Evolutionary conservation across 2,888 invertebrate species (phyloP).

Genomic region (Opisthograptis luteolata): DNA sequence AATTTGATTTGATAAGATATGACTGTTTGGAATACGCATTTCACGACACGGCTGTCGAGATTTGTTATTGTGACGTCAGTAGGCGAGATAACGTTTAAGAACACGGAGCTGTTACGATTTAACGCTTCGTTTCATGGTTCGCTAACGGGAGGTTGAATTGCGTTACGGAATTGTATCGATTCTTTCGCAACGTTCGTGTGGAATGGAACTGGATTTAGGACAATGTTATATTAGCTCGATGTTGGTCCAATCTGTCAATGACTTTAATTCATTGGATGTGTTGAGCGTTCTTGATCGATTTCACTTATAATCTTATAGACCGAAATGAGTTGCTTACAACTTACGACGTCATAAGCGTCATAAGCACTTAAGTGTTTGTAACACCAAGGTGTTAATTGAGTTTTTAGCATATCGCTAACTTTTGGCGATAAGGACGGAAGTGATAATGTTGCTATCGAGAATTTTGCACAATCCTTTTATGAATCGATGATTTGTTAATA

Average conservation of each 20-base stretch:
- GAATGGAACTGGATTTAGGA: constrained; percentile 43
- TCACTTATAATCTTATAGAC: constrained; percentile 16
- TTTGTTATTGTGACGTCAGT: constrained; percentile 78
- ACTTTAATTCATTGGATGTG: constrained; percentile 44
- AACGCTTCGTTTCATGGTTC: constrained; percentile 17
- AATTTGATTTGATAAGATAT: constrained; percentile 76
- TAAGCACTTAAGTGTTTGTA: constrained; percentile 5
- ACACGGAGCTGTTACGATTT: constrained; percentile 35
- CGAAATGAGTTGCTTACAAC: constrained; percentile 3
- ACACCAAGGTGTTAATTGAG: constrained; percentile 19
- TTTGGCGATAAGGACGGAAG: too few species aligned
- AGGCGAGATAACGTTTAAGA: constrained; percentile 51
- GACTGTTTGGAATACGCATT: constrained; percentile 70
- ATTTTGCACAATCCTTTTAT: constrained; percentile 5
- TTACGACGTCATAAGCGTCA: too few species aligned
- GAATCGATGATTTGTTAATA: constrained; percentile 2
- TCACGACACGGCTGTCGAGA: constrained; percentile 68
- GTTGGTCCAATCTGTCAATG: constrained; percentile 48
- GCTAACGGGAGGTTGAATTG: constrained; percentile 20
- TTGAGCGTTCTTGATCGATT: constrained; percentile 39
- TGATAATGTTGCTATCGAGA: constrained; percentile 13
- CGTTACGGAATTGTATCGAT: constrained; percentile 26
- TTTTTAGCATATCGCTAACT: constrained; percentile 14
- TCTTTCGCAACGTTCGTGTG: constrained; percentile 45
- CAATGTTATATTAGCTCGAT: constrained; percentile 35